phyloP scores from a whole-genome alignment of 2,888 invertebrate genomes.

The Leucophenga montana region DNA sequence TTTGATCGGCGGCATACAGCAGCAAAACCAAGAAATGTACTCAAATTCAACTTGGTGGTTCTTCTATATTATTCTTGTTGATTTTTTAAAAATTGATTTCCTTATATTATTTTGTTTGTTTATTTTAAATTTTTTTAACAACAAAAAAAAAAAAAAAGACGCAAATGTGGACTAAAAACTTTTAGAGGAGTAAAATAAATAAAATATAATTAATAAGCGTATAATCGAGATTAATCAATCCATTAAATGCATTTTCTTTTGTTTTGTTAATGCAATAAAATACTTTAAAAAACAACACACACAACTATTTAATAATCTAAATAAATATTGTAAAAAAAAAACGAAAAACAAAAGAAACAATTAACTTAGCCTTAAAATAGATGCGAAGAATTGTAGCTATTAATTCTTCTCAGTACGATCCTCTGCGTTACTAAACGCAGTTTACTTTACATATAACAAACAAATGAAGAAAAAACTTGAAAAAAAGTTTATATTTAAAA shows the following conservation, averaged over 20 bases:
- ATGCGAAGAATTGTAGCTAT: background rate
- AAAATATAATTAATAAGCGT: background rate
- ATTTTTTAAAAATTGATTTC: background rate
- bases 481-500: background rate
- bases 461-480: background rate
- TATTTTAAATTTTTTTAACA: too few species aligned
- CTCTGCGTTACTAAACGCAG: background rate
- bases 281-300: background rate
- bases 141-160: too few species aligned
- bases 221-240: too few species aligned
- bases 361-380: conserved; percentile 15
- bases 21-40: background rate
- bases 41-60: conserved; percentile 10
- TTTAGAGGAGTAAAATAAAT: background rate
- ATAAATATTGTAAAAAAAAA: background rate
- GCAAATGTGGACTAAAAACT: background rate
- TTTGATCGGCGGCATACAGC: background rate
- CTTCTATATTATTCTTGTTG: conserved; percentile 11
- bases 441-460: background rate
- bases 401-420: background rate
- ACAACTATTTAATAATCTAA: background rate
- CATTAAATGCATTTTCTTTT: background rate
- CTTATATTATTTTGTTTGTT: too few species aligned
- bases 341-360: background rate
- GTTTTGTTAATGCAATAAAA: background rate